phyloP scores from a whole-genome alignment of 1,140 invertebrate species.

The Armadillidium nasatum region DNA sequence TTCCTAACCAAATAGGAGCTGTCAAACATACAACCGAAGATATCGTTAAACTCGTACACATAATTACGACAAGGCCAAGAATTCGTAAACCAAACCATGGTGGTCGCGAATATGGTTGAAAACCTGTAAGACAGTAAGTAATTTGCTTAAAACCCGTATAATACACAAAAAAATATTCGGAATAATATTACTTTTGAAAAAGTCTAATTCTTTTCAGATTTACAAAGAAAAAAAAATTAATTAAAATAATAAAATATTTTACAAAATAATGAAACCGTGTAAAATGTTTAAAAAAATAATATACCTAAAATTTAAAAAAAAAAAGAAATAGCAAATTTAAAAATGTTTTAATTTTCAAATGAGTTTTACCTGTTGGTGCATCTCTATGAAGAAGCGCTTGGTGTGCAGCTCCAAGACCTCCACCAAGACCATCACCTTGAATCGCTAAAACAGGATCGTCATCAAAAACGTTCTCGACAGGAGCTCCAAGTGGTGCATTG shows the following conservation, averaged over 20 bases:
- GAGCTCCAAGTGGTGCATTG: not conserved
- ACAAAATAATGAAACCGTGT: too few species aligned
- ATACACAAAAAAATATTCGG: too few species aligned
- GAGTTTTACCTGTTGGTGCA: slow-evolving; percentile 56
- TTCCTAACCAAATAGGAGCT: slow-evolving; percentile 83
- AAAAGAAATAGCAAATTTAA: slow-evolving; percentile 48
- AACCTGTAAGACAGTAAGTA: slow-evolving; percentile 48
- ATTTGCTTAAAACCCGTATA: not conserved
- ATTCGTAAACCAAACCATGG: slow-evolving; percentile 72
- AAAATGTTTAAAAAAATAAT: too few species aligned
- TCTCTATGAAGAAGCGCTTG: slow-evolving; percentile 73
- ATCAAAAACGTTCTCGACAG: not conserved
- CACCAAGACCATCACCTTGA: slow-evolving; percentile 34
- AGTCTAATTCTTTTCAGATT: too few species aligned
- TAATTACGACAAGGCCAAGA: slow-evolving; percentile 67
- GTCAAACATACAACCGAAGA: slow-evolving; percentile 77
- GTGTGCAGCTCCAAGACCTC: slow-evolving; percentile 72
- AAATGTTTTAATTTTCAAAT: too few species aligned
- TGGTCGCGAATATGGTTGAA: slow-evolving; percentile 82
- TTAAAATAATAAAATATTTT: too few species aligned
- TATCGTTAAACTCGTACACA: slow-evolving; percentile 77
- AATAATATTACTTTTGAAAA: too few species aligned
- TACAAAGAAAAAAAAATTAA: too few species aligned
- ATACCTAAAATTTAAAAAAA: not conserved
- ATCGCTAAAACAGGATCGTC: not conserved